Percentiles rank a stretch among this genome's conserved stretches.
Conservation (phyloP, 2,113 vertebrate genomes). For the Uria aalge region DNA sequence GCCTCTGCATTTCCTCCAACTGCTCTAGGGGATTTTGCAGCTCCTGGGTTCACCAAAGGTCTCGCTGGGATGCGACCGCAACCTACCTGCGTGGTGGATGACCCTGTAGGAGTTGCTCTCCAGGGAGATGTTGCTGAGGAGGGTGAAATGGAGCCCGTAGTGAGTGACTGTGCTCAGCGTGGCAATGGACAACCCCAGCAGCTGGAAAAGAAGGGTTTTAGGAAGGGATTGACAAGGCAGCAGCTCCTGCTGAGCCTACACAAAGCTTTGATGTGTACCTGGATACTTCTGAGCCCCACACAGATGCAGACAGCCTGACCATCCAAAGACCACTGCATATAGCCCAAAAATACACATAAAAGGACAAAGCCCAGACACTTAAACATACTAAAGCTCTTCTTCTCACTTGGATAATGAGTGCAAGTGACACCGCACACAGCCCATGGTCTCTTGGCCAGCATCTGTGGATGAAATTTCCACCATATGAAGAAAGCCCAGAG, state of each 20-base stretch:
- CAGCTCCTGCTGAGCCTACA: not conserved
- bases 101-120: constrained; percentile 31
- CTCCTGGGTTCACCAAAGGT: not conserved
- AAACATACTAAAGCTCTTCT: not conserved
- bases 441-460: not conserved
- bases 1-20: not conserved
- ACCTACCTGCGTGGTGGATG: constrained; percentile 45
- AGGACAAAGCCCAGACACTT: not conserved
- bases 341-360: not conserved
- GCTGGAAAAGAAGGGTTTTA: constrained; percentile 41
- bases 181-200: constrained; percentile 55
- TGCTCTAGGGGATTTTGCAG: not conserved
- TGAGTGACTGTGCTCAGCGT: constrained; percentile 53
- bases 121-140: constrained; percentile 29
- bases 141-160: constrained; percentile 39
- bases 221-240: not conserved
- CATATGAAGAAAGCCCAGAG: not conserved
- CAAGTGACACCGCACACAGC: rapidly evolving
- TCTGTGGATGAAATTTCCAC: not conserved
- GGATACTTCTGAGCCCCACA: not conserved
- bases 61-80: rapidly evolving
- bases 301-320: not conserved
- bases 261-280: not conserved
- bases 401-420: not conserved
- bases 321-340: not conserved